Evolutionary conservation across 1,140 invertebrate species (phyloP).

Genomic region (Wiebesia pumilae): DNA sequence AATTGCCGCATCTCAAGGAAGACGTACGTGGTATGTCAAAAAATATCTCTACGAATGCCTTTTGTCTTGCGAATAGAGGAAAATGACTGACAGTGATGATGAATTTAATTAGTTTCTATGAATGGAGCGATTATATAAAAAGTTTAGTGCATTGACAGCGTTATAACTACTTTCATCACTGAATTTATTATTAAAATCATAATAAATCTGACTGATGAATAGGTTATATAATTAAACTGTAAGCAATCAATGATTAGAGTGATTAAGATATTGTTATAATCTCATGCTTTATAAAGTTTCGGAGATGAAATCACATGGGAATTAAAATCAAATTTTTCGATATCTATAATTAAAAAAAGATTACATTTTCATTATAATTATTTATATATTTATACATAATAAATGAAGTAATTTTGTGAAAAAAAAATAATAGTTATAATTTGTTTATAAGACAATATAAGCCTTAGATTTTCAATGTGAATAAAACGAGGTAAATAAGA

Average conservation of each 20-base stretch:
- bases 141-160: background rate
- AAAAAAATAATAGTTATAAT: constrained; percentile 8
- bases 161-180: constrained; percentile 5
- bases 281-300: background rate
- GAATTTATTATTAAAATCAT: constrained; percentile 12
- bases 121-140: background rate
- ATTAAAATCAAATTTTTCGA: background rate
- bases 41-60: background rate
- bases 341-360: background rate
- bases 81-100: background rate
- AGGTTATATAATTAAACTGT: background rate
- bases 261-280: background rate
- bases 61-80: background rate
- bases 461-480: too few species aligned
- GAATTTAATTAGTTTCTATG: background rate
- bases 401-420: background rate
- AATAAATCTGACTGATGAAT: background rate
- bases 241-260: background rate
- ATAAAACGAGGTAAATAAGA: background rate
- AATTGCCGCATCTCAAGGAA: constrained; percentile 10
- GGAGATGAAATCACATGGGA: background rate
- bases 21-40: background rate
- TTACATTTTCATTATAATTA: background rate
- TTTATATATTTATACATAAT: background rate
- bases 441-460: background rate